Percentiles rank a stretch among this genome's conserved stretches.
Conservation (phyloP, 2,797 vertebrate species). For the Microhierax caerulescens region DNA sequence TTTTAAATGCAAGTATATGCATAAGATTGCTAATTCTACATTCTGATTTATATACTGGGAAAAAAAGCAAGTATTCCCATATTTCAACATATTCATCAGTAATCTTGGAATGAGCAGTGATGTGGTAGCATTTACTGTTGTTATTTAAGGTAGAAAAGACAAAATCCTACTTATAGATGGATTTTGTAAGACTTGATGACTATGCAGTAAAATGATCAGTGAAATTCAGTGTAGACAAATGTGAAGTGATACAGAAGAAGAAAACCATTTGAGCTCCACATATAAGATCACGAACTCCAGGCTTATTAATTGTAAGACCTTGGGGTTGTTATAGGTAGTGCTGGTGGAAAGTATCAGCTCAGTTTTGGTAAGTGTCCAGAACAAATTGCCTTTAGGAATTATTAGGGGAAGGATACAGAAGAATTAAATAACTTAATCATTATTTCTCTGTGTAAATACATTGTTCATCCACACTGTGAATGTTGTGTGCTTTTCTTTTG, state of each 20-base stretch:
- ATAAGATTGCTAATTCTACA: neutral
- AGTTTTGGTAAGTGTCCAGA: neutral
- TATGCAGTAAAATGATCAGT: neutral
- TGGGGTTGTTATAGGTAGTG: neutral
- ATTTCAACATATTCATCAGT: neutral
- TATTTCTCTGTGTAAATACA: neutral
- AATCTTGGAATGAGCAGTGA: neutral
- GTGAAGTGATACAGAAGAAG: neutral
- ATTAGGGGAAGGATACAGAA: neutral
- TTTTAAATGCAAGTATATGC: neutral
- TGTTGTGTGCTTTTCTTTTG: neutral
- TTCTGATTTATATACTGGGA: neutral
- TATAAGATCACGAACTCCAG: neutral
- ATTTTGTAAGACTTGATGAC: neutral
- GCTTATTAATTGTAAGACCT: neutral
- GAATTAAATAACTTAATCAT: neutral
- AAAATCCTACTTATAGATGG: neutral
- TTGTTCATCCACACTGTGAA: neutral
- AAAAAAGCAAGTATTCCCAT: rapidly evolving
- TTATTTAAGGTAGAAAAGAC: neutral
- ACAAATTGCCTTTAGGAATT: neutral
- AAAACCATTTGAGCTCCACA: neutral
- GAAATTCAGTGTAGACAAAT: neutral
- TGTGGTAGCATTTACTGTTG: neutral
- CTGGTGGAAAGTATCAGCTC: neutral